Conservation (phyloP, 2,888 invertebrate genomes). For the Ischnura elegans region DNA sequence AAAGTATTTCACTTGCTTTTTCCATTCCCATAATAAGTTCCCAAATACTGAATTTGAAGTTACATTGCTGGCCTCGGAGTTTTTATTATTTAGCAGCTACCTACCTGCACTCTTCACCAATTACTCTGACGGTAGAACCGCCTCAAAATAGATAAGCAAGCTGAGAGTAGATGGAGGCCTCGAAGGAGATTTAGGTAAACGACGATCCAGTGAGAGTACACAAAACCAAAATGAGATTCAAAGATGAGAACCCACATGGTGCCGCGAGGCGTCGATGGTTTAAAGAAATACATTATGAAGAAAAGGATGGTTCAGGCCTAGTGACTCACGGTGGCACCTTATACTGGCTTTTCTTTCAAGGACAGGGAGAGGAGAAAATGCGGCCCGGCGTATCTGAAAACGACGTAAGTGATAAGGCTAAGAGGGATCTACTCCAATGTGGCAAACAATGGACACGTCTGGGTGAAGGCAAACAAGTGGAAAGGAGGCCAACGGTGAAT, state of each 20-base stretch:
- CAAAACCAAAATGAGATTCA: background rate
- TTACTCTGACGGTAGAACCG: no score
- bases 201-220: background rate
- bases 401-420: background rate
- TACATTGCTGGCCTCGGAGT: no score
- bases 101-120: no score
- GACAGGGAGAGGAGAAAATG: background rate
- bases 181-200: background rate
- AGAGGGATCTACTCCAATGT: background rate
- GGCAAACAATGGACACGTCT: slow-evolving; percentile 3
- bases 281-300: background rate
- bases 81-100: no score
- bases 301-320: background rate
- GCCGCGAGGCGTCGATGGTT: background rate
- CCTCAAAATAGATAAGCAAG: no score
- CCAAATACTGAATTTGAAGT: no score
- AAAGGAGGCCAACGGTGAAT: slow-evolving; percentile 31
- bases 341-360: background rate
- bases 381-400: background rate
- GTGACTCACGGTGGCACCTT: background rate
- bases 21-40: no score
- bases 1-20: no score
- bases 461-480: slow-evolving; percentile 27
- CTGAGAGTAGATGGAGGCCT: background rate
- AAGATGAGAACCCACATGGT: background rate